These are phyloP conservation scores for Hyaena hyaena DNA, from an alignment of 2,113 vertebrate species.

Conservation along the genomic window DNA sequence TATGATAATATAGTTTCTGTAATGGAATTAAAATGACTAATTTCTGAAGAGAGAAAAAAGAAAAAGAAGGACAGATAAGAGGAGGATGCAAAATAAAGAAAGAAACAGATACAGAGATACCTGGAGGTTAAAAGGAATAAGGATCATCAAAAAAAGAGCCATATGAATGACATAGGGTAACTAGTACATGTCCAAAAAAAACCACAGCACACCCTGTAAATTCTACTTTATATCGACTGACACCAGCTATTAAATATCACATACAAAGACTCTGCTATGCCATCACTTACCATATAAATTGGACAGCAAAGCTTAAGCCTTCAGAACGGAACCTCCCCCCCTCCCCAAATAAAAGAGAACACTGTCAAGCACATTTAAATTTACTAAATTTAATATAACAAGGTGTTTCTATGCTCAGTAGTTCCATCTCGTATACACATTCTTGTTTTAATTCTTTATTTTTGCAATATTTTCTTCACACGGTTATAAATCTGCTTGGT, in stretches of 20 bases:
- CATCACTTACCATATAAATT: not conserved
- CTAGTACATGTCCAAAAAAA: not conserved
- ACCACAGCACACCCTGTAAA: not conserved
- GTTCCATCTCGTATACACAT: not conserved
- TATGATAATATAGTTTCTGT: not conserved
- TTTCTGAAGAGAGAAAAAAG: not conserved
- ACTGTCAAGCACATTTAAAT: not conserved
- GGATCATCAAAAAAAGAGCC: not conserved
- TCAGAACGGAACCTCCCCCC: not conserved
- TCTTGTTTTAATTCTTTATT: not conserved
- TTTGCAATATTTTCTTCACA: constrained; percentile 55
- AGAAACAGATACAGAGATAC: not conserved
- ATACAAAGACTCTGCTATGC: not conserved
- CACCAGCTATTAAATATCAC: not conserved
- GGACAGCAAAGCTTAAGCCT: not conserved
- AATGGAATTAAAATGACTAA: not conserved
- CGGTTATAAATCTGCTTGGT: constrained; percentile 66
- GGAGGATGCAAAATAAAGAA: not conserved
- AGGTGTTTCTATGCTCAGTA: not conserved
- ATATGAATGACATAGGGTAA: not conserved
- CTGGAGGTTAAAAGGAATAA: not conserved
- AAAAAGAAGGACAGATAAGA: not conserved
- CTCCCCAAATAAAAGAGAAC: too few species aligned
- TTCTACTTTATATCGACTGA: not conserved
- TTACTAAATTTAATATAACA: not conserved